Evolutionary conservation across 2,888 invertebrate species (phyloP).

Genomic region (Drosophila kambysellisi): DNA sequence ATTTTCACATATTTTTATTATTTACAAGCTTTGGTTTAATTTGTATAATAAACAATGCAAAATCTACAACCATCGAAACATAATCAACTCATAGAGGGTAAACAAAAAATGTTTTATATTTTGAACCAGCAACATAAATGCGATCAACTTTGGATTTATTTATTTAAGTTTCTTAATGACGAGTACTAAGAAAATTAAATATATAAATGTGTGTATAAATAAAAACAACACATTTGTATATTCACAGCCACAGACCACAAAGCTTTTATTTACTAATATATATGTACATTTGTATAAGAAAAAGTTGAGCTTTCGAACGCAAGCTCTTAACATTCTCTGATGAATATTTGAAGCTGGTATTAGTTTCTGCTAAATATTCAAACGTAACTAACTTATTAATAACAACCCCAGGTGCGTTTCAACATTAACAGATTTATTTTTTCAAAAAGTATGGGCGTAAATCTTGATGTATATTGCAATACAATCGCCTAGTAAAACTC

Average conservation of each 20-base stretch:
- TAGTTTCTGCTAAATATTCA: not conserved
- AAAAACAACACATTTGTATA: not conserved
- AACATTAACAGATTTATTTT: not conserved
- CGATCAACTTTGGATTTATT: not conserved
- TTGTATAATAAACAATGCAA: conserved; percentile 62
- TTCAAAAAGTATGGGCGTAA: not conserved
- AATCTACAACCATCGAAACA: conserved; percentile 36
- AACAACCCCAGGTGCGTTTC: too few species aligned
- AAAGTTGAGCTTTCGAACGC: not conserved
- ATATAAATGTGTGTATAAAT: not conserved
- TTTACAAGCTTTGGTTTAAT: conserved; percentile 55
- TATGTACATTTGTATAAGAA: not conserved
- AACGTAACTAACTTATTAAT: not conserved
- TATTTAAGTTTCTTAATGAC: not conserved
- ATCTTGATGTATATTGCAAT: not conserved
- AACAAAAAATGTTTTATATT: not conserved
- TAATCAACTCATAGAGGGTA: conserved; percentile 13
- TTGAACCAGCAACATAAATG: not conserved
- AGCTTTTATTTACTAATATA: not conserved
- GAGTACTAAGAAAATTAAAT: not conserved
- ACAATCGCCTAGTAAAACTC: too few species aligned
- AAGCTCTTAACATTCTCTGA: not conserved
- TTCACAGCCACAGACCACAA: conserved; percentile 5
- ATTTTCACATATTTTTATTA: conserved; percentile 42
- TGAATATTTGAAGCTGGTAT: not conserved